These are phyloP conservation scores for Xylocampa areola DNA, from an alignment of 2,888 invertebrate genomes.

Conservation along the genomic window DNA sequence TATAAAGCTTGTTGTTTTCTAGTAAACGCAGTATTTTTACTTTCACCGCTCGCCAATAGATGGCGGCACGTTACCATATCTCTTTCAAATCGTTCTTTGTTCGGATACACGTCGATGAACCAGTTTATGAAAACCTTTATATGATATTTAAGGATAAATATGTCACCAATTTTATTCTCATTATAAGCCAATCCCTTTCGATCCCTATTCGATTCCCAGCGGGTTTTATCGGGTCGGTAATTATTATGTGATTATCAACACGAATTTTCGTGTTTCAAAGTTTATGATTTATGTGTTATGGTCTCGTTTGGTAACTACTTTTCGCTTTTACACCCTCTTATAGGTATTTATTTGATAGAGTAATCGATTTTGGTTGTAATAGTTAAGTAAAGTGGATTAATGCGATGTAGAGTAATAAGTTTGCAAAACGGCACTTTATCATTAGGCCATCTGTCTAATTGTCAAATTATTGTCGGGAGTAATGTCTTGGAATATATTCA, in stretches of 20 bases:
- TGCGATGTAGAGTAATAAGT: slow-evolving; percentile 2
- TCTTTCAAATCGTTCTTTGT: slow-evolving; percentile 36
- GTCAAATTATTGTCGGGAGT: slow-evolving; percentile 26
- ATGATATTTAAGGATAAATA: slow-evolving; percentile 40
- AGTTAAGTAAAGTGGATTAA: slow-evolving; percentile 14
- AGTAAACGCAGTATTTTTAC: slow-evolving; percentile 14
- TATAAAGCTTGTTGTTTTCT: slow-evolving; percentile 27
- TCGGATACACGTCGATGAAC: slow-evolving; percentile 29
- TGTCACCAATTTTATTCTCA: slow-evolving; percentile 53
- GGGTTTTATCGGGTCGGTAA: slow-evolving; percentile 74
- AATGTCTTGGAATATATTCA: slow-evolving; percentile 14
- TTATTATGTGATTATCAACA: slow-evolving; percentile 85
- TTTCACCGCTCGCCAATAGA: slow-evolving; percentile 38
- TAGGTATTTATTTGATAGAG: slow-evolving; percentile 36
- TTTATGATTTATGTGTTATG: slow-evolving; percentile 87
- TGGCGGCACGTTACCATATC: slow-evolving; percentile 42
- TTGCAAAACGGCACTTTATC: background rate
- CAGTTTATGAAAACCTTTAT: slow-evolving; percentile 35
- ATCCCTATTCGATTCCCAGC: slow-evolving; percentile 69
- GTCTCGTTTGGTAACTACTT: slow-evolving; percentile 50
- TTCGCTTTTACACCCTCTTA: slow-evolving; percentile 41
- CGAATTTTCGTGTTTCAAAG: slow-evolving; percentile 80
- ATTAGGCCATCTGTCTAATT: slow-evolving; percentile 31
- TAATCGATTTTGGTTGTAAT: slow-evolving; percentile 38
- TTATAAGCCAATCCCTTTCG: slow-evolving; percentile 59